phyloP scores from a whole-genome alignment of 2,113 vertebrate genomes.

The Phylloscopus trochiloides region DNA sequence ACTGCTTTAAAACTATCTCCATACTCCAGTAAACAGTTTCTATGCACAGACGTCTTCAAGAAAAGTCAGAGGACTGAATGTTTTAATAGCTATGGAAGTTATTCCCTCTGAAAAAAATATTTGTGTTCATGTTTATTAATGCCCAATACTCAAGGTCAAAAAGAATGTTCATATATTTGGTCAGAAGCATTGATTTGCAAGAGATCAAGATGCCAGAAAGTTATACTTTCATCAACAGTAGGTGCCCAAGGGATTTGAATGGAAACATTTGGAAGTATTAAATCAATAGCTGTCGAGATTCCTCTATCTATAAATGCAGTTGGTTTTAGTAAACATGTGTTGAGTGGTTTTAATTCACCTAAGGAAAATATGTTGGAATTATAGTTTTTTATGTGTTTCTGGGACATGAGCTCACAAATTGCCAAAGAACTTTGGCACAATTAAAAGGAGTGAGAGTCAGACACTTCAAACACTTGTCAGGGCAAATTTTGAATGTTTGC shows the following conservation, averaged over 20 bases:
- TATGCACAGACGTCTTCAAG: background rate
- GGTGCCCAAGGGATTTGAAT: background rate
- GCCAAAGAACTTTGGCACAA: slow-evolving; percentile 8
- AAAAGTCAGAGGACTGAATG: background rate
- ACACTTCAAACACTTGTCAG: background rate
- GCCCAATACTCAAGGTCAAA: background rate
- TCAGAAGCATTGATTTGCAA: background rate
- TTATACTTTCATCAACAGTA: background rate
- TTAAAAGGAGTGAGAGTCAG: background rate
- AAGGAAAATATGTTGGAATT: slow-evolving; percentile 8
- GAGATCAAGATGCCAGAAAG: background rate
- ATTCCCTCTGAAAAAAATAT: background rate
- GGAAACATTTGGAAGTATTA: slow-evolving; percentile 16
- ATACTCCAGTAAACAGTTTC: background rate
- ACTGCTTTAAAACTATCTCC: background rate
- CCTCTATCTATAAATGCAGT: background rate
- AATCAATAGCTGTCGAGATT: background rate
- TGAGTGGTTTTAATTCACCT: slow-evolving; percentile 39
- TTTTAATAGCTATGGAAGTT: background rate
- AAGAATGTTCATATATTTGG: background rate
- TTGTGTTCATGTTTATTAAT: background rate
- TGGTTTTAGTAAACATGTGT: background rate
- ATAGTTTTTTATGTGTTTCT: background rate
- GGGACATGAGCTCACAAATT: slow-evolving; percentile 18
- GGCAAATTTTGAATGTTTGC: slow-evolving; percentile 8